Conservation (phyloP, 2,888 invertebrate species). For the Lobophora halterata region DNA sequence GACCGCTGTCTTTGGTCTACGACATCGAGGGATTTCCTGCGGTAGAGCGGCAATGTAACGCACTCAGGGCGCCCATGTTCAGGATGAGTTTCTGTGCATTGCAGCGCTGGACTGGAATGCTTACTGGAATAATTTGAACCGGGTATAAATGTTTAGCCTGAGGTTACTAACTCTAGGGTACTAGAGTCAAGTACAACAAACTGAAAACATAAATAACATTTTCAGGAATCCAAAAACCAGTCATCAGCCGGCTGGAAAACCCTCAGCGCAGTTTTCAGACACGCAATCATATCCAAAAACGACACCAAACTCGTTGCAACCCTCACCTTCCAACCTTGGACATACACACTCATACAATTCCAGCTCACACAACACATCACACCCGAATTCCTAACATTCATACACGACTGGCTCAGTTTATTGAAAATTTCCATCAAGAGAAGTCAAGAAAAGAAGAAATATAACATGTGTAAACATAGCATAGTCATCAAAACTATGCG, state of each 20-base stretch:
- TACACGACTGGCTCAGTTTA: slow-evolving; percentile 60
- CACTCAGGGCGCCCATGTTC: slow-evolving; percentile 65
- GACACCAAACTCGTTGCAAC: slow-evolving; percentile 57
- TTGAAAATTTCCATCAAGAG: slow-evolving; percentile 58
- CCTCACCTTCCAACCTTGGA: slow-evolving; percentile 70
- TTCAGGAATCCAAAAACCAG: slow-evolving; percentile 61
- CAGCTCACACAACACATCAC: slow-evolving; percentile 61
- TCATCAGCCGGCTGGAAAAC: slow-evolving; percentile 67
- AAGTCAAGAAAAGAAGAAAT: slow-evolving; percentile 42
- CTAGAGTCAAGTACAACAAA: no score
- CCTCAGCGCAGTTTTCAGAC: slow-evolving; percentile 61
- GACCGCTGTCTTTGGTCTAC: slow-evolving; percentile 55
- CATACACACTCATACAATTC: slow-evolving; percentile 61
- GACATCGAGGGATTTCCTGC: slow-evolving; percentile 35
- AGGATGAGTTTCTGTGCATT: slow-evolving; percentile 44
- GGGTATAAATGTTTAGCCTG: no score
- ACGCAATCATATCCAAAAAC: slow-evolving; percentile 58
- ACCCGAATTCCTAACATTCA: slow-evolving; percentile 59
- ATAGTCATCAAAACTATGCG: slow-evolving; percentile 56
- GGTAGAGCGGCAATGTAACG: slow-evolving; percentile 45
- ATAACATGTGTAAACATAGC: slow-evolving; percentile 52
- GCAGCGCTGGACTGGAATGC: no score
- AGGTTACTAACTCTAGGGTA: no score
- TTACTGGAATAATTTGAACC: no score
- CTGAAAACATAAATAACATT: no score